phyloP scores from a whole-genome alignment of 2,113 vertebrate genomes.

The Gobiocypris rarus region DNA sequence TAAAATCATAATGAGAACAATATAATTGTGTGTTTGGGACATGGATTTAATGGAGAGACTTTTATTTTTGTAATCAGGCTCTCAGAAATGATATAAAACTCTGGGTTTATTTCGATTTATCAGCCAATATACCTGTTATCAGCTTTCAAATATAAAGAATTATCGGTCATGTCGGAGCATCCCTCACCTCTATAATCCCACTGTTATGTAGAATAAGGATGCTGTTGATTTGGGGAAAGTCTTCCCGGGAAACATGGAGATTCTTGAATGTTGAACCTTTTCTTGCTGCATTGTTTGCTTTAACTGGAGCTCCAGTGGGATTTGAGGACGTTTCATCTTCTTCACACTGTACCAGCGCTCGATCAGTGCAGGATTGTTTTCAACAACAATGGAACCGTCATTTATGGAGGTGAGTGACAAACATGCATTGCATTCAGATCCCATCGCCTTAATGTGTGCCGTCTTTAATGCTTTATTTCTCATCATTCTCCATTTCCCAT shows the following conservation, averaged over 20 bases:
- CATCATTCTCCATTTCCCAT: too few relatives aligned
- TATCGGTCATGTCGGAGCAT: too few relatives aligned
- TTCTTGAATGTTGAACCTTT: neutral
- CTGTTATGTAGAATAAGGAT: neutral
- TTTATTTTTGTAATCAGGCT: too few relatives aligned
- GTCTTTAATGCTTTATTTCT: neutral
- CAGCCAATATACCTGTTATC: too few relatives aligned
- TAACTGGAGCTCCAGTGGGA: constrained; percentile 88
- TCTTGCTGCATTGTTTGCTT: constrained; percentile 63
- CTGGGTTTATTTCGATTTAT: too few relatives aligned
- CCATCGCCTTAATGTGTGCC: too few relatives aligned
- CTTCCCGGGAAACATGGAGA: neutral
- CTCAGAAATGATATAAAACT: too few relatives aligned
- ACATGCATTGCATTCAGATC: neutral
- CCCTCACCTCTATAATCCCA: too few relatives aligned
- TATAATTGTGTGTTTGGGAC: too few relatives aligned
- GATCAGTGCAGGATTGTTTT: constrained; percentile 99
- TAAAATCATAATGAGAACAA: too few relatives aligned
- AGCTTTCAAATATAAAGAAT: too few relatives aligned
- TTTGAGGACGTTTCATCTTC: constrained; percentile 93
- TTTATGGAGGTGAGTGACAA: constrained; percentile 89
- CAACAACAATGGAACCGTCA: constrained; percentile 97
- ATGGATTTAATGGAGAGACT: too few relatives aligned
- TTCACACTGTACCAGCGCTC: constrained; percentile 95
- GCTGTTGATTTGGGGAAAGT: neutral